A percentile compares a stretch with the other conserved stretches of the same genome.
Evolutionary conservation across 23 tunicate genomes (phyloP).

Genomic region (Ascidia mentula): DNA sequence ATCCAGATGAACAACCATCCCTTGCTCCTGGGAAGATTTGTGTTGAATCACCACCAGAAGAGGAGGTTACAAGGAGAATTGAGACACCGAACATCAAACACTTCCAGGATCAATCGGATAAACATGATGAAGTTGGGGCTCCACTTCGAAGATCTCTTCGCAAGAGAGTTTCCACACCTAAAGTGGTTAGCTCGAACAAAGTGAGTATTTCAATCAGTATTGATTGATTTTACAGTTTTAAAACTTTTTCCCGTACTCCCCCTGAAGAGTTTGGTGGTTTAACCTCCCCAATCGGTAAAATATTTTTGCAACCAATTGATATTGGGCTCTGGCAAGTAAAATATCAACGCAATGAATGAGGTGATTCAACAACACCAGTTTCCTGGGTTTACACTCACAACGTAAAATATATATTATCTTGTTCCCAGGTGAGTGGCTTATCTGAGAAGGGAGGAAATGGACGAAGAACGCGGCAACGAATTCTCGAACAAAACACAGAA

Average conservation of each 20-base stretch:
- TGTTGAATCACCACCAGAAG: neutral
- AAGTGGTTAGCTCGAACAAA: neutral
- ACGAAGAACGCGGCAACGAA: neutral
- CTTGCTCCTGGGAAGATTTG: neutral
- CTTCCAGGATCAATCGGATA: neutral
- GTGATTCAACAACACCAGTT: too few species aligned
- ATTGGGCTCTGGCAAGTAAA: too few species aligned
- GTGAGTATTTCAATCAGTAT: too few species aligned
- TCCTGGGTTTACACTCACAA: too few species aligned
- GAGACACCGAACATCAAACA: neutral
- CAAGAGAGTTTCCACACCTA: slow-evolving; percentile 21
- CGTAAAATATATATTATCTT: too few species aligned
- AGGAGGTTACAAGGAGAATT: neutral
- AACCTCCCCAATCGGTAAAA: too few species aligned
- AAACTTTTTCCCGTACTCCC: too few species aligned
- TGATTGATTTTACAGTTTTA: too few species aligned
- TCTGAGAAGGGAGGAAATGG: neutral
- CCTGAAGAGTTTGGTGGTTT: too few species aligned
- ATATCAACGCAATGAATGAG: too few species aligned
- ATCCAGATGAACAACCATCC: neutral
- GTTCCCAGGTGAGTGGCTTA: too few species aligned
- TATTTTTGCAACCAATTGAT: too few species aligned
- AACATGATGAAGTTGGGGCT: neutral
- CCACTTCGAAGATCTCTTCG: slow-evolving; percentile 15
- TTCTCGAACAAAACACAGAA: neutral